These are phyloP conservation scores for Schlechtendalia chinensis DNA, from an alignment of 1,140 invertebrate genomes.

Conservation along the genomic window DNA sequence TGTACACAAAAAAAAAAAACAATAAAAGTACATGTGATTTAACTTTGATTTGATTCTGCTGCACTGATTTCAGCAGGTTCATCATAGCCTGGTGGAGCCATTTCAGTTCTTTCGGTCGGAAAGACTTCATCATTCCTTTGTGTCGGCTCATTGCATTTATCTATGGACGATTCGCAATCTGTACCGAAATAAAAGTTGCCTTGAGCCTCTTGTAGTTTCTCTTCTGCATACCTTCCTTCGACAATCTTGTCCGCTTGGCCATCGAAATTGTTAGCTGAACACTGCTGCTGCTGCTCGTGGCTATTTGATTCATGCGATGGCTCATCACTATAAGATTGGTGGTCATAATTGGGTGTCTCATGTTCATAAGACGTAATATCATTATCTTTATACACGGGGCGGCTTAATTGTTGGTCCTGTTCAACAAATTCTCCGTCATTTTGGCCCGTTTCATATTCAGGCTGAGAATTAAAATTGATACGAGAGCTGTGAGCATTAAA, in stretches of 20 bases:
- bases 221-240: background rate
- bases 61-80: background rate
- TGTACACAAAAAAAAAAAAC: too few relatives aligned
- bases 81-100: background rate
- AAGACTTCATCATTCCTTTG: background rate
- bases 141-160: background rate
- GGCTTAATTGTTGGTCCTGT: background rate
- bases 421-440: background rate
- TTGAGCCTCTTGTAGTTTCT: background rate
- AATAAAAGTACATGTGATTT: background rate
- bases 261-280: background rate
- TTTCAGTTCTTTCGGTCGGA: background rate
- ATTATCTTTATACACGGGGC: background rate
- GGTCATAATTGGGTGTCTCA: background rate
- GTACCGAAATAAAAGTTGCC: background rate
- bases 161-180: background rate
- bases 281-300: background rate
- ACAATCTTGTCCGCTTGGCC: background rate
- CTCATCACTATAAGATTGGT: background rate
- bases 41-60: slow-evolving; percentile 8
- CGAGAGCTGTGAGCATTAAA: background rate
- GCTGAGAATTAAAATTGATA: background rate
- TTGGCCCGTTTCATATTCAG: background rate
- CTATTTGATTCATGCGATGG: background rate
- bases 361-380: background rate